A percentile compares a stretch with the other conserved stretches of the same genome.
These are phyloP conservation scores for Nasonia giraulti DNA, from an alignment of 1,140 invertebrate species.

Conservation along the genomic window DNA sequence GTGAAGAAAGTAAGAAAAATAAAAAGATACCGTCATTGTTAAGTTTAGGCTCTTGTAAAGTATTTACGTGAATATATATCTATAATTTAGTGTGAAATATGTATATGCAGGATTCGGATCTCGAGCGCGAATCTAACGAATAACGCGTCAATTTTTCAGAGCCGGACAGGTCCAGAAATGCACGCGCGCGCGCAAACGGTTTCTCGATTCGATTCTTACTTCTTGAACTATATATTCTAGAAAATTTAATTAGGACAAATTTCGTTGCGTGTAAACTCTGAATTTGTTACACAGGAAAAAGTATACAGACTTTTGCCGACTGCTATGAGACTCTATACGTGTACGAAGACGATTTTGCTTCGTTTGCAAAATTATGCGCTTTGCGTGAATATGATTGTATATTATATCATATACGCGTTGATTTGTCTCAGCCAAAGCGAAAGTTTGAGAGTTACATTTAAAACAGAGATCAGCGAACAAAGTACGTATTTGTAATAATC, in stretches of 20 bases:
- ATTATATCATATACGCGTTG: background rate
- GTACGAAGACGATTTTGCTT: background rate
- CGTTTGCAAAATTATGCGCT: background rate
- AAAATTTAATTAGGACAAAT: background rate
- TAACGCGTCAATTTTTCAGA: background rate
- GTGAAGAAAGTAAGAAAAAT: constrained; percentile 55
- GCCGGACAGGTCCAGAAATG: background rate
- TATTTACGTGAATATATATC: background rate
- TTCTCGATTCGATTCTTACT: constrained; percentile 40
- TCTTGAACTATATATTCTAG: constrained; percentile 42
- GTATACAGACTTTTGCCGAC: too few relatives aligned
- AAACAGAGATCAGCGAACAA: background rate
- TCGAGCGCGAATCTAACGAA: background rate
- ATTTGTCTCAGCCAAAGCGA: background rate
- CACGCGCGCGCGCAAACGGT: background rate
- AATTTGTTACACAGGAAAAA: background rate
- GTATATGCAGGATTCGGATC: background rate
- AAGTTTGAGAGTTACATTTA: background rate
- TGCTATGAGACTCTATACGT: background rate
- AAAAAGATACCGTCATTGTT: constrained; percentile 51
- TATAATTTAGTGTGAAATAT: background rate
- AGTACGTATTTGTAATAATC: background rate
- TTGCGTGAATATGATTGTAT: background rate
- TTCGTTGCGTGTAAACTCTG: background rate
- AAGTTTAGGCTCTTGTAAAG: constrained; percentile 33